Base-by-base conservation (phyloP, 2,888 invertebrate species). In the Cephus pulcher region DNA sequence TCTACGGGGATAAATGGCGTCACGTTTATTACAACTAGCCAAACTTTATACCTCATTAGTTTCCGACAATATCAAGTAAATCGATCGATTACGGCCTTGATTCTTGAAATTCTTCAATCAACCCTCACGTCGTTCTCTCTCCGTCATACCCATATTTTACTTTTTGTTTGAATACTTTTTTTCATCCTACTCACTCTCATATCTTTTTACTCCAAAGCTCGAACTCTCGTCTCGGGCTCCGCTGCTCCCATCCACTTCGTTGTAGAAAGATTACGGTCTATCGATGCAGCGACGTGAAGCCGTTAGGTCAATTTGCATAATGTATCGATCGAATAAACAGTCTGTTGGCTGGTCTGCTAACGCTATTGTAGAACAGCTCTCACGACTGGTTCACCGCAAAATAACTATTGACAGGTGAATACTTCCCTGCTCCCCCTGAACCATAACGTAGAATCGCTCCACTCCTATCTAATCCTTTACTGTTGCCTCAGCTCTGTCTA, bases 251-350 rank as follows among this genome's bases (percentile, higher is more conserved):
- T 56, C 56, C 56, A 56, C 56, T 56, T 23, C 23, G 23, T 9
- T 30, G 34, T 30, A 71, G 34, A 71, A 34, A 71, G 32, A 34
- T 34, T 34, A 34, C 71, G 71, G 71, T 34, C 71, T 33, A 71
- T 71, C 34, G 34, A 34, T n/a, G 71, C 30, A 34, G 11, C 34
- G 74, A 71, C 71, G 34, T 30, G 68, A 73, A 40, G 82, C 85
- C 86, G 85, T 87, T 85, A 87, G 86, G 86, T 86, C 84, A 86
- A 88, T 88, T 87, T 87, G 84, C 88, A 87, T 88, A 88, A 88
- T 87, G 84, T 84, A 85, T 87, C 86, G 86, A 88, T 88, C 87
- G 85, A 87, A 86, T 86, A 86, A 88, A 88, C 88, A 83, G 85
- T 82, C 82, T 82, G 84, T 76, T 78, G 81, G 77, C 73, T 79